phyloP scores from a whole-genome alignment of 2,113 vertebrate species.

The human region GRCh38 chr11:27214501-27215000 shows the following conservation, averaged over 20 bases:
- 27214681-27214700: background rate
- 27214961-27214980: background rate
- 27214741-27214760: rapidly evolving
- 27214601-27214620: background rate
- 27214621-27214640: background rate
- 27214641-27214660: background rate
- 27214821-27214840: background rate
- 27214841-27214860: background rate
- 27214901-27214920: background rate
- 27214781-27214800: background rate
- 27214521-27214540: background rate
- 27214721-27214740: background rate
- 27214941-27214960: background rate
- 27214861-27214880: background rate
- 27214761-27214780: background rate
- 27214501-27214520: background rate
- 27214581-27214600: background rate
- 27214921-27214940: background rate
- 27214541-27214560: background rate
- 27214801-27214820: background rate
- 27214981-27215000: background rate
- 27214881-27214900: background rate
- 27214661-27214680: background rate
- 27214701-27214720: no score
- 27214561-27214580: background rate